Base-by-base conservation (phyloP, 2,113 vertebrate genomes). In the Phalacrocorax carbo region DNA sequence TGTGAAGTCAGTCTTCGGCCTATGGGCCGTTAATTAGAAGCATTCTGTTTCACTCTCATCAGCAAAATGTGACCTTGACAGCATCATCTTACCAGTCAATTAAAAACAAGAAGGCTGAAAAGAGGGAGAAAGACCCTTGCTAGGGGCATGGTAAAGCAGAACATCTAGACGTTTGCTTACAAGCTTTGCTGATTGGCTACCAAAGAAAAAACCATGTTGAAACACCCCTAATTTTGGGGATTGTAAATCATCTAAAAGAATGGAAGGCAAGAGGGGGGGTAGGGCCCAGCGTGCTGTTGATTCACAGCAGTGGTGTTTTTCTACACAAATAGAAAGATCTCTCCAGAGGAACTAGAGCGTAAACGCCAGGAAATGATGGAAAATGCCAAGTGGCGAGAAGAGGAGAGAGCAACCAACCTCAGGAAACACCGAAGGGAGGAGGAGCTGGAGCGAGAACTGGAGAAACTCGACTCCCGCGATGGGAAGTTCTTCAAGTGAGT, bases 401-500 rank as follows among this genome's bases (percentile, higher is more conserved):
- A 99, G 78, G 99, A 99, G 93, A 96, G 99, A 49, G 98, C 98
- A 32, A 98, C 96, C 83, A 99, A 98, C 72, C 98, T 99, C 34
- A 97, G 95, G 91, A 98, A 91, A 26, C 99, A 99, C 34, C 98
- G 97, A 15, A 97, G 86, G 83, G 99, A 99, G 65, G 99, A 99
- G 0, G 98, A 99, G 76, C 96, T 97, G 80, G 98, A 99, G 69
- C 96, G 94, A 81, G 97, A 98, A 55, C 96, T 96, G 91, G 97
- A 99, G 64, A 97, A 94, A 88, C 98, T 98, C 16, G 97, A 95
- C 34, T 82, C 97, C 10, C 92, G 94, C 2, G 98, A 99, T 0
- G 98, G 98, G 48, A 98, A 98, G 57, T 99, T 99, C 94, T 98
- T 99, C 92, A 98, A 99, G 99, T 99, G 93, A 98, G 99, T 98